These are phyloP conservation scores for Panagrolaimus sp. DNA, from an alignment of 1,140 invertebrate species.

Conservation along the genomic window DNA sequence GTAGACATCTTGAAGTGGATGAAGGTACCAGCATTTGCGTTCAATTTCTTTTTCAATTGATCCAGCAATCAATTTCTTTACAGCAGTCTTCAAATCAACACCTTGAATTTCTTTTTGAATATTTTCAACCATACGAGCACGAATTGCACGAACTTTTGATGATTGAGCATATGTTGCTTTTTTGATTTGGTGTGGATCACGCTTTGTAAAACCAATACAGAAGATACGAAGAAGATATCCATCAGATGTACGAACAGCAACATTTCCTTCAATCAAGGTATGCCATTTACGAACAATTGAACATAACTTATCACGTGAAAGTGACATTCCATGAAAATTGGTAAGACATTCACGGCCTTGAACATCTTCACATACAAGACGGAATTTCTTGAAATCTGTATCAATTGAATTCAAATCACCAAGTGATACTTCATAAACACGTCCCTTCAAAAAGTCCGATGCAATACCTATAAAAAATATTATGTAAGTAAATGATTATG, in stretches of 20 bases:
- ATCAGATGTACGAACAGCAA: conserved; percentile 96
- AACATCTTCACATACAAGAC: conserved; percentile 86
- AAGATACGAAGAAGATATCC: conserved; percentile 91
- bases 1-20: conserved; percentile 94
- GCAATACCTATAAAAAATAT: conserved; percentile 76
- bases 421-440: conserved; percentile 93
- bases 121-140: conserved; percentile 76
- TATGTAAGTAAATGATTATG: conserved; percentile 13
- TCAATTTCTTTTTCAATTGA: conserved; percentile 98
- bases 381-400: conserved; percentile 93
- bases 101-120: conserved; percentile 78
- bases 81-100: conserved; percentile 39
- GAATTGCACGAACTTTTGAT: conserved; percentile 71
- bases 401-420: conserved; percentile 84
- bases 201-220: conserved; percentile 97
- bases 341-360: conserved; percentile 82
- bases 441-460: conserved; percentile 88
- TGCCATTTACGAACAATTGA: conserved; percentile 99
- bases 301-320: conserved; percentile 93
- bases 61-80: conserved; percentile 68
- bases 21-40: conserved; percentile 88
- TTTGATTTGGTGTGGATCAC: conserved; percentile 80
- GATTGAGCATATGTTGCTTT: conserved; percentile 98
- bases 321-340: conserved; percentile 98
- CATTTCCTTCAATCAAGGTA: conserved; percentile 89